Percentiles rank a stretch among this genome's conserved stretches.
phyloP scores from a whole-genome alignment of 2,888 invertebrate genomes.

The Idaea aversata region DNA sequence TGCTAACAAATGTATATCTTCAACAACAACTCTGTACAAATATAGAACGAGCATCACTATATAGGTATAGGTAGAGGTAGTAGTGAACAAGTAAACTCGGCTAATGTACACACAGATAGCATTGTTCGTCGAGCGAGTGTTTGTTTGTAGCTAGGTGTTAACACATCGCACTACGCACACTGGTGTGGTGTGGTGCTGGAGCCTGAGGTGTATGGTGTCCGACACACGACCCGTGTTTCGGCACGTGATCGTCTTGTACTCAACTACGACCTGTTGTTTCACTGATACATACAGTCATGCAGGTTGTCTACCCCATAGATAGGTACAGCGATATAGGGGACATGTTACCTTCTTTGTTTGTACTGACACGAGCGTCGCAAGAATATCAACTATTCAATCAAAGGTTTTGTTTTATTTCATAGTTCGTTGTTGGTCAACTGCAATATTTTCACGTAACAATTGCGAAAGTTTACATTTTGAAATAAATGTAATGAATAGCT shows the following conservation, averaged over 20 bases:
- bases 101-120: slow-evolving; percentile 19
- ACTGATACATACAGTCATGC: neutral
- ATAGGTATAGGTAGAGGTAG: neutral
- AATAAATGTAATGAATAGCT: too few species aligned
- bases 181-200: slow-evolving; percentile 11
- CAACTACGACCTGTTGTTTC: neutral
- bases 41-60: neutral
- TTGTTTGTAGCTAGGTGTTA: slow-evolving; percentile 10
- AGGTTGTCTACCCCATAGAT: too few species aligned
- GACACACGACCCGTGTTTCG: neutral
- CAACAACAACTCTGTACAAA: neutral
- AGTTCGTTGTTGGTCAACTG: too few species aligned
- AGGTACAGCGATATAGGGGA: too few species aligned
- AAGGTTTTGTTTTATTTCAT: too few species aligned
- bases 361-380: too few species aligned
- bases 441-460: too few species aligned
- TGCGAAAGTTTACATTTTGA: too few species aligned
- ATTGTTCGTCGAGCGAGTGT: slow-evolving; percentile 18
- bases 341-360: too few species aligned
- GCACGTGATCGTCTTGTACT: neutral
- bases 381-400: too few species aligned
- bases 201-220: slow-evolving; percentile 7
- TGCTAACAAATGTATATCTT: too few species aligned
- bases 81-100: neutral
- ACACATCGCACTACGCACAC: slow-evolving; percentile 11